phyloP scores from a whole-genome alignment of 2,888 invertebrate genomes.

The Oxytorus armatus region DNA sequence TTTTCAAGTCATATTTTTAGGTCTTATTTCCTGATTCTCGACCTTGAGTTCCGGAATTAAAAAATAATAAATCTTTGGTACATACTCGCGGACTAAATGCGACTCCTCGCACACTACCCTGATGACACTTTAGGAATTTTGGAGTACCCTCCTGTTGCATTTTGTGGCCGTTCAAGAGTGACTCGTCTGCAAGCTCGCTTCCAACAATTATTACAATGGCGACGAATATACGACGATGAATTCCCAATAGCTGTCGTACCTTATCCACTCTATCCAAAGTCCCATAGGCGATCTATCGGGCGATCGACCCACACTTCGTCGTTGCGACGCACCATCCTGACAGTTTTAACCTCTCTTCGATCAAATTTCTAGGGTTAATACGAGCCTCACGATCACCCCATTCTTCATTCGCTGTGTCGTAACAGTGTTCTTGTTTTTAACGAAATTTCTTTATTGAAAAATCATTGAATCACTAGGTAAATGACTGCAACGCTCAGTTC shows the following conservation, averaged over 20 bases:
- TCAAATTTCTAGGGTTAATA: not conserved
- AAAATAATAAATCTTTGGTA: constrained; percentile 26
- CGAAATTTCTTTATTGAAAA: not conserved
- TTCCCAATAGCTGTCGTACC: not conserved
- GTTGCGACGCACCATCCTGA: constrained; percentile 41
- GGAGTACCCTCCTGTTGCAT: constrained; percentile 84
- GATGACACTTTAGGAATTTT: constrained; percentile 82
- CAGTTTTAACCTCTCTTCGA: constrained; percentile 37
- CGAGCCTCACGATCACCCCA: no score
- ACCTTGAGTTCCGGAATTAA: constrained; percentile 17
- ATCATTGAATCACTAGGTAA: not conserved
- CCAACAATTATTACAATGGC: not conserved
- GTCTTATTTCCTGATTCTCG: no score
- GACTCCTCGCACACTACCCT: constrained; percentile 82
- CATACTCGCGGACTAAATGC: constrained; percentile 82
- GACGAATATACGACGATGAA: constrained; percentile 3
- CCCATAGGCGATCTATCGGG: constrained; percentile 51
- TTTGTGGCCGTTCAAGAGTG: constrained; percentile 40
- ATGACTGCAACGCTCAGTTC: not conserved
- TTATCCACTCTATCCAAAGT: constrained; percentile 43
- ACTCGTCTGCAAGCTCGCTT: not conserved
- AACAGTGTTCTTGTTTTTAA: no score
- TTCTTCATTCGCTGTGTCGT: no score
- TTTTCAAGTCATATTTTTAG: no score
- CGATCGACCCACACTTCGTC: constrained; percentile 42